Base-by-base conservation (phyloP, 2,888 invertebrate species). In the Acleris literana region DNA sequence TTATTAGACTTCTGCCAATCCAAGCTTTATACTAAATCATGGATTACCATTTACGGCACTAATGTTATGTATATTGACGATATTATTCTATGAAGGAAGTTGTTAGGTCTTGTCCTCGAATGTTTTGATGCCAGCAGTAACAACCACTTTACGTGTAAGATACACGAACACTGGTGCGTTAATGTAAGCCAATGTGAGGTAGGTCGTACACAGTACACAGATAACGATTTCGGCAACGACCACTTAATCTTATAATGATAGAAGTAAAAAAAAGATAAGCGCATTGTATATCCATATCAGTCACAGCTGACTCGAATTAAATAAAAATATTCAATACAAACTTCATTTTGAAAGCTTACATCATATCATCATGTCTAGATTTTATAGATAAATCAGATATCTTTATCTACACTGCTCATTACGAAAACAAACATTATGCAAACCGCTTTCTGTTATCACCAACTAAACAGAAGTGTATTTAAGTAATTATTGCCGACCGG, bases 401-500 rank as follows among this genome's bases (percentile, higher is more conserved):
- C 11, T 18, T 55, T 57, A 57, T 57, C 25, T 46, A 17, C 43
- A 18, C 46, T 43, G 20, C 20, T 22, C 39, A 20, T 55, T 55
- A 56, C 1, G 33, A 43, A 56, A 57, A 57, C 57, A 57, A 44
- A 46, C 25, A 43, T 57, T 57, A 57, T 57, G 57, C 46, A 46
- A 57, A 57, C 16, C 18, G 46, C 49, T 49, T 49, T n/a, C 49
- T 22, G 57, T 46, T 57, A 57, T 57, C 57, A 46, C 46, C 46
- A 46, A 6, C 22, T 22, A 22, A n/a, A 57, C n/a, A 17, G 57
- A 25, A 39, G 39, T 46, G 57, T 52, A 25, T 22, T 46, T 44
- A 16, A 57, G 57, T 18, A 43, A 43, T 55, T 43, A 55, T 43
- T 43, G 43, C 55, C 43, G 20, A 55, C 55, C 55, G 55, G 55